phyloP scores from a whole-genome alignment of 53 echinoderm and acorn worm genomes.

The Actinopyga echinites region DNA sequence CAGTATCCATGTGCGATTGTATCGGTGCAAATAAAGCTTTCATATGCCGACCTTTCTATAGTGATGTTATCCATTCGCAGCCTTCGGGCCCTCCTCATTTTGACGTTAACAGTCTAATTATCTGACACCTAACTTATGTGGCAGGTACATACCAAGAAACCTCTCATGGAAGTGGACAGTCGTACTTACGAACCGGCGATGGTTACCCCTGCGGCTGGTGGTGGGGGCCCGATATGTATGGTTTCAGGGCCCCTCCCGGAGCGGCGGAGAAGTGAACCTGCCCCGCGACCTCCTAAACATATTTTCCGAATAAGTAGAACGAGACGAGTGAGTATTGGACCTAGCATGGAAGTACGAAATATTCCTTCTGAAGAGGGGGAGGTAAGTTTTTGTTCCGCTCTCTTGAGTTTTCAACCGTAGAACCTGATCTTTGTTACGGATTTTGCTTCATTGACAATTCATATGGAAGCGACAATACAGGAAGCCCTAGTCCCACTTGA shows the following conservation, averaged over 20 bases:
- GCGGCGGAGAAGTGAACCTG: slow-evolving; percentile 78
- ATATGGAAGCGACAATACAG: background rate
- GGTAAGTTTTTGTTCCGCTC: background rate
- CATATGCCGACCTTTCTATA: too few relatives aligned
- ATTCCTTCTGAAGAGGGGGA: slow-evolving; percentile 29
- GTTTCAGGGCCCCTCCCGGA: slow-evolving; percentile 77
- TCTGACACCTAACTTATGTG: too few relatives aligned
- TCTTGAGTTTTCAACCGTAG: too few relatives aligned
- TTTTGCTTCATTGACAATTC: too few relatives aligned
- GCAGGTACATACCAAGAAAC: too few relatives aligned
- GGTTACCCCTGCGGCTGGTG: slow-evolving; percentile 38
- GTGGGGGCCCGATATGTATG: slow-evolving; percentile 53
- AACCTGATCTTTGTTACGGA: too few relatives aligned
- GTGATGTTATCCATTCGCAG: too few relatives aligned
- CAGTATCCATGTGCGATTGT: too few relatives aligned
- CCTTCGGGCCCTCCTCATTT: too few relatives aligned
- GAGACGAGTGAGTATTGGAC: slow-evolving; percentile 78
- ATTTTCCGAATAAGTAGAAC: slow-evolving; percentile 62
- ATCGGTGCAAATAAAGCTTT: too few relatives aligned
- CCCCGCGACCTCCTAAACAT: slow-evolving; percentile 76
- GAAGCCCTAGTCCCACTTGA: too few relatives aligned
- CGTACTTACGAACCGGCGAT: slow-evolving; percentile 36
- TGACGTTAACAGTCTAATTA: too few relatives aligned
- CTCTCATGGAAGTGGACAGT: background rate
- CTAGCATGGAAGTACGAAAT: slow-evolving; percentile 46